phyloP scores from a whole-genome alignment of 2,888 invertebrate species.

The Slavum lentiscoides region DNA sequence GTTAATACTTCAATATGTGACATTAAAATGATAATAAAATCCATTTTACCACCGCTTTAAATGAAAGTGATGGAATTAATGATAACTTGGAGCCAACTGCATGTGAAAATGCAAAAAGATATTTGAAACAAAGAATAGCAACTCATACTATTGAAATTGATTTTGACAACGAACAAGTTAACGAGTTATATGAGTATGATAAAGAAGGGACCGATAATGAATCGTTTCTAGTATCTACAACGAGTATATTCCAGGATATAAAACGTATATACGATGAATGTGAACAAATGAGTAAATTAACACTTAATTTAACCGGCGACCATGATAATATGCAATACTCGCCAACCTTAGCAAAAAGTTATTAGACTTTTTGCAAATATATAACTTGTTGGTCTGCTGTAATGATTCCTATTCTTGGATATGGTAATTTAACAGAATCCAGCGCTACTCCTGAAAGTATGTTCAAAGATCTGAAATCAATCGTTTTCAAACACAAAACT shows the following conservation, averaged over 20 bases:
- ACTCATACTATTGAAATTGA: background rate
- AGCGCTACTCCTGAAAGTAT: background rate
- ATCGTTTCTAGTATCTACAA: background rate
- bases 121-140: conserved; percentile 13
- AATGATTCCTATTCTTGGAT: conserved; percentile 5
- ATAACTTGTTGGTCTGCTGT: conserved; percentile 28
- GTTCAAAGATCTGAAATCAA: conserved; percentile 16
- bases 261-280: conserved; percentile 9
- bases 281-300: background rate
- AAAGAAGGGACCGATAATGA: background rate
- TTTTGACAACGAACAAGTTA: background rate
- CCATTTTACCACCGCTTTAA: conserved; percentile 13
- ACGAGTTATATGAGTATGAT: background rate
- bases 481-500: no score
- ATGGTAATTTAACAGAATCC: conserved; percentile 16
- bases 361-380: conserved; percentile 11
- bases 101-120: conserved; percentile 7
- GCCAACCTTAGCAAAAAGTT: conserved; percentile 12
- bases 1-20: background rate
- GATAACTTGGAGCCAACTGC: background rate
- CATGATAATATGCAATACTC: conserved; percentile 9
- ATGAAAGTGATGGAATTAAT: conserved; percentile 4
- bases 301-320: background rate
- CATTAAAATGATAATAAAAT: background rate
- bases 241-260: conserved; percentile 7